Percentiles rank a stretch among this genome's conserved stretches.
Conservation (phyloP, 2,888 invertebrate genomes). For the Quadroppia sp. region DNA sequence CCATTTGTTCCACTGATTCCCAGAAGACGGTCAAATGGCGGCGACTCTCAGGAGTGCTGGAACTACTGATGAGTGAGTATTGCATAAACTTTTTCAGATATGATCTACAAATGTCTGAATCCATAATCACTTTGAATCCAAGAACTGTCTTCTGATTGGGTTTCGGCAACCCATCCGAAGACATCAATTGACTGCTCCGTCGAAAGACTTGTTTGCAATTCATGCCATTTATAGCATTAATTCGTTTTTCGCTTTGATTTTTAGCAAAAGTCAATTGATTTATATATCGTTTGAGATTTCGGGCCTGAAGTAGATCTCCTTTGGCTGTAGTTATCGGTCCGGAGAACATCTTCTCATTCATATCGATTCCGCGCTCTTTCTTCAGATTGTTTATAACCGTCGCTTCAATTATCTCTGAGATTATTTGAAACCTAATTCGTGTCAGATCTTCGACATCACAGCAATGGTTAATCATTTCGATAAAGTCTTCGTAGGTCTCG, state of each 20-base stretch:
- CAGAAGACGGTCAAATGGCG: slow-evolving; percentile 61
- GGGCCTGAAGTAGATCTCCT: slow-evolving; percentile 69
- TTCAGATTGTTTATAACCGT: slow-evolving; percentile 85
- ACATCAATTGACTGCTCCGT: slow-evolving; percentile 41
- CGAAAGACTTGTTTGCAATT: slow-evolving; percentile 54
- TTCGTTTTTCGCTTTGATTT: slow-evolving; percentile 70
- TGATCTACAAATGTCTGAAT: slow-evolving; percentile 72
- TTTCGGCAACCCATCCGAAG: slow-evolving; percentile 46
- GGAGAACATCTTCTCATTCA: slow-evolving; percentile 49
- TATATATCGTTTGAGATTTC: slow-evolving; percentile 77
- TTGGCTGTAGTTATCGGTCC: slow-evolving; percentile 57
- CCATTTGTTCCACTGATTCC: slow-evolving; percentile 77
- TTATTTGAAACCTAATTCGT: slow-evolving; percentile 76
- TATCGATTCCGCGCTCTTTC: slow-evolving; percentile 66
- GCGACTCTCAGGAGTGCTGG: slow-evolving; percentile 45
- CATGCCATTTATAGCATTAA: slow-evolving; percentile 71
- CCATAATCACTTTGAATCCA: slow-evolving; percentile 67
- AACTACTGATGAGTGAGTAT: slow-evolving; percentile 73
- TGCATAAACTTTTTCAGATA: slow-evolving; percentile 76
- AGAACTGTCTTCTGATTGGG: slow-evolving; percentile 55
- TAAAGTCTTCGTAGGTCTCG: slow-evolving; percentile 81
- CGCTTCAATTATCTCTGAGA: slow-evolving; percentile 89
- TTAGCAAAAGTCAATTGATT: slow-evolving; percentile 73
- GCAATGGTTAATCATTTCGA: slow-evolving; percentile 74
- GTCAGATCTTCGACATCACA: slow-evolving; percentile 76